Evolutionary conservation across 2,113 vertebrate species (phyloP).

Genomic region (Urocynchramus pylzowi): DNA sequence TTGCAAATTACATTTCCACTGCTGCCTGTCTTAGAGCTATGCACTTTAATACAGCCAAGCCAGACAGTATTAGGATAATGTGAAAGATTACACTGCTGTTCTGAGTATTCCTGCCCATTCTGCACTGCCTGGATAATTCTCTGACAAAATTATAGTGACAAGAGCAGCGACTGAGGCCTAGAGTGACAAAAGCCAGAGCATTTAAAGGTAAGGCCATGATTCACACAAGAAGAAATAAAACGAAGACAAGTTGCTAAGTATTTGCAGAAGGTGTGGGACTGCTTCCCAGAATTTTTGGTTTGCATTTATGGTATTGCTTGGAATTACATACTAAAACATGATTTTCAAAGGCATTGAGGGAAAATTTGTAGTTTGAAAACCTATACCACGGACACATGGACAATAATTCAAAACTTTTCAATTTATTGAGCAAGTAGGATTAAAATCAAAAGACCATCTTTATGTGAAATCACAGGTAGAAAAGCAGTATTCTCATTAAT

Average conservation of each 20-base stretch:
- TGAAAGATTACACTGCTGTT: neutral
- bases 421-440: neutral
- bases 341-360: constrained; percentile 2
- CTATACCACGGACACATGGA: neutral
- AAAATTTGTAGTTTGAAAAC: neutral
- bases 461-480: neutral
- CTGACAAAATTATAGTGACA: constrained; percentile 34
- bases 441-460: neutral
- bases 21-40: neutral
- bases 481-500: neutral
- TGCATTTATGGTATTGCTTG: neutral
- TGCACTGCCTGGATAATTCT: constrained; percentile 9
- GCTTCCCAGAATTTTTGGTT: constrained; percentile 5
- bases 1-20: constrained; percentile 18
- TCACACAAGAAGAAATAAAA: constrained; percentile 3
- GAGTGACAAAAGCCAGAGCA: constrained; percentile 62
- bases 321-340: neutral
- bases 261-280: neutral
- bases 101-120: constrained; percentile 27
- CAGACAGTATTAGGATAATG: constrained; percentile 4
- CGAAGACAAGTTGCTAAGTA: neutral
- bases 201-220: neutral
- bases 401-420: neutral
- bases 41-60: neutral
- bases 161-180: neutral